A percentile compares a stretch with the other conserved stretches of the same genome.
Conservation (phyloP, 2,888 invertebrate species). For the Nipponacmea schrenckii region DNA sequence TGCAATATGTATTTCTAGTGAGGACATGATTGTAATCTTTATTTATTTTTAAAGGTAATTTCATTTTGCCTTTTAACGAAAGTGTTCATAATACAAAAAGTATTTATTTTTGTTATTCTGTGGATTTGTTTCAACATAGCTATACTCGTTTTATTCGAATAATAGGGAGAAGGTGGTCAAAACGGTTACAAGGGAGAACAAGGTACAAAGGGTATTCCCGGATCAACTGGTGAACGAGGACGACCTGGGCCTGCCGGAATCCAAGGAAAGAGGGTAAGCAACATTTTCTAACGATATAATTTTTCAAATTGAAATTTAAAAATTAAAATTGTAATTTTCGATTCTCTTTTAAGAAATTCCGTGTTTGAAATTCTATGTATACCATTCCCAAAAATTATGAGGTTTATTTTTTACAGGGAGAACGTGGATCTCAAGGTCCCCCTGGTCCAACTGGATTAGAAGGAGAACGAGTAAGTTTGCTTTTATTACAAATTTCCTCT, state of each 20-base stretch:
- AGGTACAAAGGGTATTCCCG: constrained; percentile 69
- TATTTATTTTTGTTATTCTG: neutral
- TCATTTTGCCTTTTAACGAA: too few relatives aligned
- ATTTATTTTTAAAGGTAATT: neutral
- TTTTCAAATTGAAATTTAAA: too few relatives aligned
- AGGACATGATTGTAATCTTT: neutral
- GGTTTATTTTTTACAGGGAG: constrained; percentile 37
- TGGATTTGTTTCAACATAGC: neutral
- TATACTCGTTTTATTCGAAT: neutral
- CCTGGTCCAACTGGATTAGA: constrained; percentile 45
- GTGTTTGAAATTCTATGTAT: too few relatives aligned
- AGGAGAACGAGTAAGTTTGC: constrained; percentile 49
- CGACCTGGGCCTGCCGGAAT: constrained; percentile 41
- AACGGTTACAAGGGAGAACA: constrained; percentile 60
- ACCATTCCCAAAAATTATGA: too few relatives aligned
- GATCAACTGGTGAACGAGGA: constrained; percentile 48
- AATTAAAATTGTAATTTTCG: neutral
- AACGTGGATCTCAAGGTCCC: constrained; percentile 44
- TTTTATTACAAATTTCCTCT: too few relatives aligned
- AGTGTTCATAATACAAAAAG: too few relatives aligned
- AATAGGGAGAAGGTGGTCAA: constrained; percentile 74
- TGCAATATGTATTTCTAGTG: neutral
- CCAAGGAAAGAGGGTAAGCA: constrained; percentile 48
- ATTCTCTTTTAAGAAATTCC: neutral
- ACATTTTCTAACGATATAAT: too few relatives aligned